Evolutionary conservation across 2,888 invertebrate species (phyloP), one percentile per base, ranked within the genome.

Genomic region (Cetonia aurata): DNA sequence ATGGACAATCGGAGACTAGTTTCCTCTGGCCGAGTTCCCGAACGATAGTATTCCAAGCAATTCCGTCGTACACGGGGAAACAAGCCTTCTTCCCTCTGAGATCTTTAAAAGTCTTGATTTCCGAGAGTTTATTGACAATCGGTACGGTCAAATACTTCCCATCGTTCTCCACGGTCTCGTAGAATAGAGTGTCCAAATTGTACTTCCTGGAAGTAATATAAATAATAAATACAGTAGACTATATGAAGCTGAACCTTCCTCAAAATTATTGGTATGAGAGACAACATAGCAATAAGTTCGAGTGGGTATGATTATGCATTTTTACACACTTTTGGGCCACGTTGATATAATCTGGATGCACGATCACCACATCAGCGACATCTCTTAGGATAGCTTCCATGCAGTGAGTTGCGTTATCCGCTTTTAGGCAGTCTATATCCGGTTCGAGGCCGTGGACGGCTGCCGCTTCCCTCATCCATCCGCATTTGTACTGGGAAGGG

Each of bases 1-100:
- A 82, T 55, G 89, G 88, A 68, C 86, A 82, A 74, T 86, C 78
- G 57, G 77, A 73, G n/a, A 83, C 72, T 19, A 84, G 70, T 9
- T 77, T 73, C 59, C 79, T 84, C 80, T 79, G 85, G 74, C 74
- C 83, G 75, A 84, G 86, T 15, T 83, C 86, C 80, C 82, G 86
- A 72, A 83, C 83, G 0, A 89, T 88, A 0, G 91, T 87, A 76
- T 90, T 87, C 88, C 90, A 89, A 9, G 92, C 91, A 6, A 91
- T 85, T 6, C 94, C 92, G 74, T 93, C 92, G 79, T 90, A 93
- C n/a, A 88, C 89, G 1, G 96, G 92, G 81, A 96, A 93, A 78
- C 94, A 94, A 0, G 93, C 93, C 50, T 89, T 89, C 74, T 90
- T 90, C 9, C 92, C 93, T 82, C 86, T 86, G 31, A 95, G 83